Percentiles rank a stretch among this genome's conserved stretches.
These are phyloP conservation scores for Drosophila prostipennis DNA, from an alignment of 2,888 invertebrate genomes.

Conservation along the genomic window DNA sequence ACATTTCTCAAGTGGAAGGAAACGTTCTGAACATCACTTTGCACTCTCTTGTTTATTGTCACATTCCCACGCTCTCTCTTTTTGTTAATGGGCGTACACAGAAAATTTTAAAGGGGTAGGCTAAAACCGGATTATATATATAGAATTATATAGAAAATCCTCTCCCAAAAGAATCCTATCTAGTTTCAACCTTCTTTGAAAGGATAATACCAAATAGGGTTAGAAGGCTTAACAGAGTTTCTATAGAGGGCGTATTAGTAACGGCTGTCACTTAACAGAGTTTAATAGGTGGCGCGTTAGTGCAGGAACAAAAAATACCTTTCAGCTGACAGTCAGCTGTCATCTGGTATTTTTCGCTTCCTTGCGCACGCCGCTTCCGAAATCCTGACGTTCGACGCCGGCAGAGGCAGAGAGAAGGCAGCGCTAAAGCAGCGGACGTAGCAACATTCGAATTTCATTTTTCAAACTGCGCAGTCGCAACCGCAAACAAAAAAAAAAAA, in stretches of 20 bases:
- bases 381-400: slow-evolving; percentile 2
- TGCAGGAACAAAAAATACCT: neutral
- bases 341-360: slow-evolving; percentile 39
- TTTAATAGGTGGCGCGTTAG: neutral
- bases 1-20: slow-evolving; percentile 16
- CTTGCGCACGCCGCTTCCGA: slow-evolving; percentile 50
- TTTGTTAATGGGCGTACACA: neutral
- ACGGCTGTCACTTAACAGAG: neutral
- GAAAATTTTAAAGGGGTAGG: neutral
- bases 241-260: neutral
- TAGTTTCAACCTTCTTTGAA: too few species aligned
- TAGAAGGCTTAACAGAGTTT: neutral
- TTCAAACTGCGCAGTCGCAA: slow-evolving; percentile 69
- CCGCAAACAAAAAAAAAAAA: neutral
- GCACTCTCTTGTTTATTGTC: neutral
- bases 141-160: neutral
- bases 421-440: neutral
- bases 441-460: neutral
- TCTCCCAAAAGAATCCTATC: neutral
- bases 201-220: too few species aligned
- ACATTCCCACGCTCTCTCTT: neutral
- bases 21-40: slow-evolving; percentile 1
- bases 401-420: neutral
- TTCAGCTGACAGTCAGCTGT: neutral
- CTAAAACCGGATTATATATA: too few species aligned